These are phyloP conservation scores for Microctonus brassicae DNA, from an alignment of 2,888 invertebrate species.

Conservation along the genomic window DNA sequence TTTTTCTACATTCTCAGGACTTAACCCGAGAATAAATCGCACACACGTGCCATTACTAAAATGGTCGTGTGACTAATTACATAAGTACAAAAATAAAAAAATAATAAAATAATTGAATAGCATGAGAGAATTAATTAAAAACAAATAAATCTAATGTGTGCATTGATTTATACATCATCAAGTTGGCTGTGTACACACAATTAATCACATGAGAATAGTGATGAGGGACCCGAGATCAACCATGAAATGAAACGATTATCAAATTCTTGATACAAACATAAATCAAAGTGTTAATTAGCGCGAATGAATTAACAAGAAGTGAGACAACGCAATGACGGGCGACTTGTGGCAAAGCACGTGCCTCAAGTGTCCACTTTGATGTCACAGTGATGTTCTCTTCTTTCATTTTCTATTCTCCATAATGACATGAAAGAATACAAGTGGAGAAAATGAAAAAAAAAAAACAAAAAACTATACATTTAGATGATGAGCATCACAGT, in stretches of 20 bases:
- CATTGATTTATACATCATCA: background rate
- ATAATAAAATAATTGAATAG: background rate
- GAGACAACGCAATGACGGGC: conserved; percentile 32
- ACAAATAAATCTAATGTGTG: background rate
- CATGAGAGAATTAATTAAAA: background rate
- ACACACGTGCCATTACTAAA: background rate
- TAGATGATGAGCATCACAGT: conserved; percentile 5
- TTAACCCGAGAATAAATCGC: background rate
- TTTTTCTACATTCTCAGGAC: background rate
- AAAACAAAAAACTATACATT: background rate
- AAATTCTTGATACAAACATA: conserved; percentile 42
- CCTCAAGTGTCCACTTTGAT: conserved; percentile 41
- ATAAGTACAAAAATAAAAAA: background rate
- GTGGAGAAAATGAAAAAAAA: conserved; percentile 19
- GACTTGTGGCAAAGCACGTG: conserved; percentile 41
- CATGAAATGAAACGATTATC: conserved; percentile 45
- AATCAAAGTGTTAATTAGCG: conserved; percentile 47
- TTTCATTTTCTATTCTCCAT: conserved; percentile 20
- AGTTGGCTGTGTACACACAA: background rate
- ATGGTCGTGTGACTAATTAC: background rate
- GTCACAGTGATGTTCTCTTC: conserved; percentile 8
- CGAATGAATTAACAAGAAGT: conserved; percentile 6
- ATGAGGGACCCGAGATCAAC: background rate
- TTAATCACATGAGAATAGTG: conserved; percentile 8
- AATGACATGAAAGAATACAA: background rate